A percentile compares a stretch with the other conserved stretches of the same genome.
These are phyloP conservation scores for Lacanobia wlatinum DNA, from an alignment of 2,888 invertebrate species.

Conservation along the genomic window DNA sequence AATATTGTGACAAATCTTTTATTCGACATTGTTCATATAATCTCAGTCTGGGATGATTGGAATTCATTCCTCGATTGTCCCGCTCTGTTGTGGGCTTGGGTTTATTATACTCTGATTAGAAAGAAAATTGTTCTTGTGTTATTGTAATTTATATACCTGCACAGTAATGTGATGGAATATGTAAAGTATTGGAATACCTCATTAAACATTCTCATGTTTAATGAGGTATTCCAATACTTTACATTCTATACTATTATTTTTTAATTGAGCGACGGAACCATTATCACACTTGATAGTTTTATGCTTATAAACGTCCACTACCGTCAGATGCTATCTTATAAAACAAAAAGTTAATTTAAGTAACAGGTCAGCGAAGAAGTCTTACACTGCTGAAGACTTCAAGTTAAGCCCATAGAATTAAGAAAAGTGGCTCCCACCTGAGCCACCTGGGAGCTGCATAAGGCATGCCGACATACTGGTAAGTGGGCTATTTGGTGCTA, in stretches of 20 bases:
- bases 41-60: conserved; percentile 29
- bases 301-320: not conserved
- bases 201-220: too few relatives aligned
- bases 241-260: not conserved
- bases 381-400: not conserved
- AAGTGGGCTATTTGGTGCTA: too few relatives aligned
- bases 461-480: too few relatives aligned
- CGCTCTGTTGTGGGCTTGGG: conserved; percentile 15
- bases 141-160: not conserved
- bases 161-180: too few relatives aligned
- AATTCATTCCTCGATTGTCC: conserved; percentile 19
- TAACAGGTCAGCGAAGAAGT: not conserved
- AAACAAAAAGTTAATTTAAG: not conserved
- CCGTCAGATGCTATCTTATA: not conserved
- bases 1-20: conserved; percentile 35
- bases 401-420: too few relatives aligned
- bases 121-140: not conserved
- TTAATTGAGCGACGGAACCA: not conserved
- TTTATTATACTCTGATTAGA: conserved; percentile 10
- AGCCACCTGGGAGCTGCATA: too few relatives aligned
- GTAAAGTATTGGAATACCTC: too few relatives aligned
- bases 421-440: too few relatives aligned
- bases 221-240: not conserved
- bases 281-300: not conserved
- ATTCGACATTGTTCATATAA: conserved; percentile 38